Conservation (phyloP, 1,140 invertebrate genomes). For the Propsilocerus akamusi region DNA sequence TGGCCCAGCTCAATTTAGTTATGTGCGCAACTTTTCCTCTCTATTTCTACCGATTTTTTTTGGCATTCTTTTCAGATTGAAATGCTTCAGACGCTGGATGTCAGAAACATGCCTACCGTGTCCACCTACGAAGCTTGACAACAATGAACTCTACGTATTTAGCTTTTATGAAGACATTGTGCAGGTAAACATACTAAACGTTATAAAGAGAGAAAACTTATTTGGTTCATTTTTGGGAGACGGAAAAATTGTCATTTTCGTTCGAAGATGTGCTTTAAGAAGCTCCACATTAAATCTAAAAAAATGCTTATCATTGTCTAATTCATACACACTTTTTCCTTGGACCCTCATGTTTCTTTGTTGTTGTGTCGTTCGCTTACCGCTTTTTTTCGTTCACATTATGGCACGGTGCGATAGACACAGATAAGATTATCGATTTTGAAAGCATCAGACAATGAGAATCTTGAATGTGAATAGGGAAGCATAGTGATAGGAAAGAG, state of each 20-base stretch:
- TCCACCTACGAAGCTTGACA: slow-evolving; percentile 25
- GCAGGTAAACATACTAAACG: slow-evolving; percentile 24
- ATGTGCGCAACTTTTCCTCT: too few species aligned
- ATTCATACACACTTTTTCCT: background rate
- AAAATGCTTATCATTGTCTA: background rate
- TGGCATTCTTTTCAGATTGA: slow-evolving; percentile 31
- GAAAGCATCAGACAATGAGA: too few species aligned
- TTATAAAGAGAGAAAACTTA: background rate
- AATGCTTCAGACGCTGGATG: slow-evolving; percentile 67
- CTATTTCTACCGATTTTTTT: too few species aligned
- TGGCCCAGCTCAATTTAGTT: too few species aligned
- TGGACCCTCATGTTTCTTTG: background rate
- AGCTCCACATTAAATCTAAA: background rate
- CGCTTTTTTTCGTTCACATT: background rate
- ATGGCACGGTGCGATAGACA: background rate
- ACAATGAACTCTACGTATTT: slow-evolving; percentile 37
- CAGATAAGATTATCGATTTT: too few species aligned
- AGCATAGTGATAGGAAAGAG: too few species aligned
- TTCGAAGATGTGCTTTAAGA: background rate
- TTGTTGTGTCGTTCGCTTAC: background rate
- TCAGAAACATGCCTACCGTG: slow-evolving; percentile 57
- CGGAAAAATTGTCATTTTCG: background rate
- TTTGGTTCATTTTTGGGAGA: background rate
- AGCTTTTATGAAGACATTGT: slow-evolving; percentile 62
- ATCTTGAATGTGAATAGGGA: too few species aligned